Percentiles rank a stretch among this genome's conserved stretches.
Evolutionary conservation across 2,113 vertebrate genomes (phyloP).

Genomic region (Cochlearius cochlearius): DNA sequence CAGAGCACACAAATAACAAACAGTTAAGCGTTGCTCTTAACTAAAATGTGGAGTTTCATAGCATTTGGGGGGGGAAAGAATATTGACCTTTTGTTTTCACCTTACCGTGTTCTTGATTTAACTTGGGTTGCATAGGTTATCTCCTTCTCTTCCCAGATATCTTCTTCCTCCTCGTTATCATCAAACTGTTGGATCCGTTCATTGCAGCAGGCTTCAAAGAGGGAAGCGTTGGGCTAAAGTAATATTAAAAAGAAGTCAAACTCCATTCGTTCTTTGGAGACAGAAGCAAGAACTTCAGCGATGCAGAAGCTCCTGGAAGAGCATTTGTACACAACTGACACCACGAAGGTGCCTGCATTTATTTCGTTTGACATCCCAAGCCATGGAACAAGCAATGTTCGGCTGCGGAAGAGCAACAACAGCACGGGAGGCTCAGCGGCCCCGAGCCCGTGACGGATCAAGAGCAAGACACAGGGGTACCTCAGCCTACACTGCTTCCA

Average conservation of each 20-base stretch:
- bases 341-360: not conserved
- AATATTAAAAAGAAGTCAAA: not conserved
- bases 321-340: too few relatives aligned
- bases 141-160: conserved; percentile 96
- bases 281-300: not conserved
- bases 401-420: not conserved
- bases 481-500: not conserved
- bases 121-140: conserved; percentile 86
- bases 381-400: not conserved
- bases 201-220: conserved; percentile 94
- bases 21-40: accelerated
- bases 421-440: not conserved
- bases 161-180: conserved; percentile 89
- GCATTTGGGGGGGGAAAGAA: accelerated
- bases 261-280: not conserved
- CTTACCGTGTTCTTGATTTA: conserved; percentile 88
- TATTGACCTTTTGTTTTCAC: not conserved
- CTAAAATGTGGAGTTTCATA: accelerated
- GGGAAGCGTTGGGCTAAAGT: conserved; percentile 84
- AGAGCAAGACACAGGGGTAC: not conserved
- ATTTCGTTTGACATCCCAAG: not conserved
- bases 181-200: conserved; percentile 94
- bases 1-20: not conserved
- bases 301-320: not conserved
- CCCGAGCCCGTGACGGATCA: too few relatives aligned